Evolutionary conservation across 2,113 vertebrate genomes (phyloP).

Genomic region (Epinephelus cyanopodus): DNA sequence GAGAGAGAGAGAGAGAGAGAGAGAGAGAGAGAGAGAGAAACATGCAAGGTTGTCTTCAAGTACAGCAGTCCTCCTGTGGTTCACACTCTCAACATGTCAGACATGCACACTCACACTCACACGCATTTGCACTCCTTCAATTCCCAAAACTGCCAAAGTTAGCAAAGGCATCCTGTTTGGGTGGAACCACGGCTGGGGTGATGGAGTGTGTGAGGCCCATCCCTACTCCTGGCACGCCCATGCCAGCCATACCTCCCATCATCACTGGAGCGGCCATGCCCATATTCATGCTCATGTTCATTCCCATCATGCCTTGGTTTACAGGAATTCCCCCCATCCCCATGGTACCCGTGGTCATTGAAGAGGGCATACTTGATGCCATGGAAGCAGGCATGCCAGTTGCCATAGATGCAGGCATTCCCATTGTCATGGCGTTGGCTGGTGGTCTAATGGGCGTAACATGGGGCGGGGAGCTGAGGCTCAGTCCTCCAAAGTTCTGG

Average conservation of each 20-base stretch:
- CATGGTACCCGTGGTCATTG: slow-evolving; percentile 89
- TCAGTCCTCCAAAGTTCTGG: slow-evolving; percentile 92
- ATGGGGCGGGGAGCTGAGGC: slow-evolving; percentile 88
- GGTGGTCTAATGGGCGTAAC: slow-evolving; percentile 86
- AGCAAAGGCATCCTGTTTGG: slow-evolving; percentile 99
- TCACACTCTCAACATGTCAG: slow-evolving; percentile 40
- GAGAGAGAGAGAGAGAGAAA: slow-evolving; percentile 37
- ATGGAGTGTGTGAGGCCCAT: slow-evolving; percentile 77
- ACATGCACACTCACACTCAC: slow-evolving; percentile 42
- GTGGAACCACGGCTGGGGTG: slow-evolving; percentile 86
- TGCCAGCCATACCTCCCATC: slow-evolving; percentile 72
- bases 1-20: too few relatives aligned
- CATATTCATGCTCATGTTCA: slow-evolving; percentile 88
- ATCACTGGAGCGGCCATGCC: slow-evolving; percentile 85
- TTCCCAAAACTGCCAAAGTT: slow-evolving; percentile 99
- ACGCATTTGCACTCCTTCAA: slow-evolving; percentile 79
- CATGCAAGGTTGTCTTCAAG: slow-evolving; percentile 73
- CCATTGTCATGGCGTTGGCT: slow-evolving; percentile 84
- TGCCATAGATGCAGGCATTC: slow-evolving; percentile 87
- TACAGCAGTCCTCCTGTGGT: slow-evolving; percentile 60
- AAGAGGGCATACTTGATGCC: slow-evolving; percentile 71
- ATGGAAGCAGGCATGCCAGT: slow-evolving; percentile 78
- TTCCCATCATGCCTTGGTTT: slow-evolving; percentile 91
- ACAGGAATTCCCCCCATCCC: slow-evolving; percentile 83
- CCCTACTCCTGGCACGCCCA: slow-evolving; percentile 86